A percentile compares a stretch with the other conserved stretches of the same genome.
phyloP scores from a whole-genome alignment of 1,140 invertebrate genomes.

The Formica selysi region DNA sequence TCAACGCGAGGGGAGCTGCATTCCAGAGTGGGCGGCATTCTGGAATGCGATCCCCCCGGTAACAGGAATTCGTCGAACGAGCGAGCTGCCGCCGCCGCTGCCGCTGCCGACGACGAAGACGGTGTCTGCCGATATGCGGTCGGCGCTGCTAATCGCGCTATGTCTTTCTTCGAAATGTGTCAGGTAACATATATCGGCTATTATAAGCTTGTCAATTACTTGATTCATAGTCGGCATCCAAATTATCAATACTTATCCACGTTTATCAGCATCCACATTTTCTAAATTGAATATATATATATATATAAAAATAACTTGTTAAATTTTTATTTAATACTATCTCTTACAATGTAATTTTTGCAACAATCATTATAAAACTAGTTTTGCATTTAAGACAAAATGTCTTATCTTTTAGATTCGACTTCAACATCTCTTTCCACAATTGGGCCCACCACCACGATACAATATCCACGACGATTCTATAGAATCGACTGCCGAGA shows the following conservation, averaged over 20 bases:
- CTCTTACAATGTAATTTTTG: background rate
- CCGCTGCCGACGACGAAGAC: constrained; percentile 76
- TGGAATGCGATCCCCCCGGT: constrained; percentile 84
- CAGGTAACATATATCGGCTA: constrained; percentile 78
- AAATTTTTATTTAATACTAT: background rate
- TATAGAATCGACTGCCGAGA: constrained; percentile 82
- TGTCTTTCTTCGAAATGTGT: constrained; percentile 85
- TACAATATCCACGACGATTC: constrained; percentile 81
- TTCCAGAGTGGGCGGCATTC: constrained; percentile 86
- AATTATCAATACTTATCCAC: background rate
- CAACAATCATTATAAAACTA: background rate
- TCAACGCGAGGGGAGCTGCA: constrained; percentile 81
- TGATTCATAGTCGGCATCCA: background rate
- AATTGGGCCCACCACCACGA: constrained; percentile 76
- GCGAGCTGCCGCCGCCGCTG: constrained; percentile 63
- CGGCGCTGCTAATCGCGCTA: constrained; percentile 79
- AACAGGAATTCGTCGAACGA: constrained; percentile 80
- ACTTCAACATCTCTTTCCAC: constrained; percentile 83
- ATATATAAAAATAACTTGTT: background rate
- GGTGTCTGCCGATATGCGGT: constrained; percentile 84
- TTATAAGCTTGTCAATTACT: background rate
- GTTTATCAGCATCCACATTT: background rate
- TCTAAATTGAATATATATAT: background rate
- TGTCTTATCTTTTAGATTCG: constrained; percentile 79
- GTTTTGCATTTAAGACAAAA: background rate